A percentile compares a stretch with the other conserved stretches of the same genome.
Conservation (phyloP, 2,888 invertebrate species). For the Glomeris marginata region DNA sequence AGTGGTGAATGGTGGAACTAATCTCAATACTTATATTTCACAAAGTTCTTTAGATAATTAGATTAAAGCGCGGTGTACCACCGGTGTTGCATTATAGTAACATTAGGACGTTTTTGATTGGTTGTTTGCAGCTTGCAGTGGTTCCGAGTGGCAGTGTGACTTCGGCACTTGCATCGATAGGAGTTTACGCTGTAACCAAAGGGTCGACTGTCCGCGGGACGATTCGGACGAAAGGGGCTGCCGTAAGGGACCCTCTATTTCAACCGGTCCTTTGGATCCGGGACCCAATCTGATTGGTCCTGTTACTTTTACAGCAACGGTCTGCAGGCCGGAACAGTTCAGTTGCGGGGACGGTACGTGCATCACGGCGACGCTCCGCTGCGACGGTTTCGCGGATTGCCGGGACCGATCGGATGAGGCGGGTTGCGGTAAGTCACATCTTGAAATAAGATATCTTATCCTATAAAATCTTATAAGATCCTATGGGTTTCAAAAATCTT, state of each 20-base stretch:
- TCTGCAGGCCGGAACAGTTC: constrained; percentile 40
- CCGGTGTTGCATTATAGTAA: no score
- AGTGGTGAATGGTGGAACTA: no score
- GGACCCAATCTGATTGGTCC: no score
- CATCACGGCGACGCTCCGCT: constrained; percentile 31
- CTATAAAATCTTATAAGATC: no score
- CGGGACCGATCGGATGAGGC: constrained; percentile 22
- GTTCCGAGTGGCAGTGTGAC: constrained; percentile 24
- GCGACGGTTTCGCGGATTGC: constrained; percentile 21
- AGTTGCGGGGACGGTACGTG: constrained; percentile 46
- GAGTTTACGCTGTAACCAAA: constrained; percentile 16
- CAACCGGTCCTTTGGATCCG: no score
- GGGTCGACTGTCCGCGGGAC: constrained; percentile 25
- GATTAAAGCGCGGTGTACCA: no score
- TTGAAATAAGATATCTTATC: no score
- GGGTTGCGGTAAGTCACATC: constrained; percentile 21
- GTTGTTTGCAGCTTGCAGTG: constrained; percentile 19
- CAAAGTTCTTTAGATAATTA: no score
- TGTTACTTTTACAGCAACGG: constrained; percentile 2
- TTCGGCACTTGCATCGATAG: constrained; percentile 25
- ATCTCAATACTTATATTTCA: no score
- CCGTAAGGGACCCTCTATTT: constrained; percentile 26
- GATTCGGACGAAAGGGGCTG: constrained; percentile 43
- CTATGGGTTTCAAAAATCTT: no score
- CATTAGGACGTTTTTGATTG: no score